Evolutionary conservation across 2,797 vertebrate genomes (phyloP).

Genomic region (Sarcoramphus papa): DNA sequence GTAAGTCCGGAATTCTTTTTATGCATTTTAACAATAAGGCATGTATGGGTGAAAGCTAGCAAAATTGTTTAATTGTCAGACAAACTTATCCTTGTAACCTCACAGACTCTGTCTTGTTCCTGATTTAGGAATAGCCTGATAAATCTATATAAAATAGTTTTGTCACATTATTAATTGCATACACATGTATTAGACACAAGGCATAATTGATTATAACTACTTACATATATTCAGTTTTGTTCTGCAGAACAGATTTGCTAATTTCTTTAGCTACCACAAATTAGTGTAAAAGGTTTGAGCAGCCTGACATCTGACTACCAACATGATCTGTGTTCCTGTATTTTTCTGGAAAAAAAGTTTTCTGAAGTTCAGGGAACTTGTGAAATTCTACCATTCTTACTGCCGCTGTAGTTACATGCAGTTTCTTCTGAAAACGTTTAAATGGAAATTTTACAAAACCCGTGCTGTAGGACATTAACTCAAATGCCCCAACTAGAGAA

Average conservation of each 20-base stretch:
- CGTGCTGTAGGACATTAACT: neutral
- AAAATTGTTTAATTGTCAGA: neutral
- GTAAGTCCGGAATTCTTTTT: neutral
- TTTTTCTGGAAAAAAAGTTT: neutral
- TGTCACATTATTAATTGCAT: neutral
- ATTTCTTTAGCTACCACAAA: neutral
- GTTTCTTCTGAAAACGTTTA: neutral
- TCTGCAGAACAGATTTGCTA: neutral
- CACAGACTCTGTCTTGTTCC: neutral
- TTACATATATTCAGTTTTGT: neutral
- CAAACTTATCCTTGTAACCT: neutral
- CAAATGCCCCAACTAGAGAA: neutral
- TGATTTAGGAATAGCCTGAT: neutral
- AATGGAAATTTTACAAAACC: neutral
- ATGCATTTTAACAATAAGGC: neutral
- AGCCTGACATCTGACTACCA: neutral
- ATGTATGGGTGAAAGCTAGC: neutral
- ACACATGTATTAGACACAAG: neutral
- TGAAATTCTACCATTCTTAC: neutral
- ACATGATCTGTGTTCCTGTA: accelerated
- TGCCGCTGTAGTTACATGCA: neutral
- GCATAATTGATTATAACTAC: neutral
- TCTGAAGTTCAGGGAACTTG: neutral
- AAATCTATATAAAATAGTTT: neutral
- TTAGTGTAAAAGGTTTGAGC: neutral